Base-by-base conservation (phyloP, 2,113 vertebrate genomes). In the Peromyscus polionotus region DNA sequence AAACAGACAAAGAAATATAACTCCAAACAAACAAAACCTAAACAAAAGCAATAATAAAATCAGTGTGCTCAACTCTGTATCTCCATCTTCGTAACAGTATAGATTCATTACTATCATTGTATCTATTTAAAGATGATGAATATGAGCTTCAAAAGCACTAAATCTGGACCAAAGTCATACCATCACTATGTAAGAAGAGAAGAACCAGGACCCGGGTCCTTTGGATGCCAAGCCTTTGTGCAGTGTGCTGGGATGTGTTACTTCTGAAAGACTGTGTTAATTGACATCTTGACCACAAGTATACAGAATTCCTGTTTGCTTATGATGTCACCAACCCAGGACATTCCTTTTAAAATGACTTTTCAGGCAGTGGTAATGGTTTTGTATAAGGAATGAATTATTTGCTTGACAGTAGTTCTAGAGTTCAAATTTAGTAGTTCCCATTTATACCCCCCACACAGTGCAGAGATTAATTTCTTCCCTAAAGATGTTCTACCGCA, bases 391-490 rank as follows among this genome's bases (percentile, higher is more conserved):
- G 33, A 68, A 39, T 72, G 14, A 68, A 42, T 42, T 72, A 11
- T 70, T 95, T 63, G 45, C 73, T 94, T 61, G 31, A 48, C 24
- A 86, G 42, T 48, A 59, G 45, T 92, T 94, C 48, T 96, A 84
- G 48, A 88, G 91, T 48, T 92, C 63, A 88, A 81, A 3, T 70
- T 75, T 77, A 36, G 26, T 28, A 86, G 33, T 20, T 68, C 48
- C 61, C 13, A 36, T 16, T 39, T 91, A 79, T 19, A 63, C 1
- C 2, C 51, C 51, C 11, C 31, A 20, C 42, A 48, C 2, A 94
- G 59, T 31, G 36, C 28, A 95, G 84, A 80, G 63, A 90, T 28
- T n/a, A 57, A 88, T 89, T 88, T n/a, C 45, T 70, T 86, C 31
- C 8, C 5, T 0, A 8, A 28, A 88, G 12, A 1, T 59, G 75